These are phyloP conservation scores for Eupithecia subumbrata DNA, from an alignment of 2,888 invertebrate genomes.

Conservation along the genomic window DNA sequence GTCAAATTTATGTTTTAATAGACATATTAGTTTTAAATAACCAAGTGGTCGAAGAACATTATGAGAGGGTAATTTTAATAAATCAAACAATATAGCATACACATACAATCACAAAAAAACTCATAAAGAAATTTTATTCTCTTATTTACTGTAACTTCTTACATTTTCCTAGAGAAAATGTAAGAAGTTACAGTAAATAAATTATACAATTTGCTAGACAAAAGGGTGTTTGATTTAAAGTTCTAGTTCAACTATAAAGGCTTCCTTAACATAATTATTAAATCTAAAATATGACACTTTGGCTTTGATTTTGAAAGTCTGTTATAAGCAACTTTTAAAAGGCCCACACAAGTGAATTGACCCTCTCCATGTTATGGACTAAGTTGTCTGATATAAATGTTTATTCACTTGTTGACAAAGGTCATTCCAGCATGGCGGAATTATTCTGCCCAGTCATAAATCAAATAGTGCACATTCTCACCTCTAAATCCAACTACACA, in stretches of 20 bases:
- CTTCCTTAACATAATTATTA: background rate
- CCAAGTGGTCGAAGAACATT: background rate
- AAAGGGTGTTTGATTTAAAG: background rate
- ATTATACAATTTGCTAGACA: no score
- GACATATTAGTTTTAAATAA: background rate
- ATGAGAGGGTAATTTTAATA: background rate
- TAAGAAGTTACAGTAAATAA: no score
- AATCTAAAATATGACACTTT: background rate
- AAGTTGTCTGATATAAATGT: background rate
- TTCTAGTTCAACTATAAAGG: background rate
- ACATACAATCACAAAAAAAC: background rate
- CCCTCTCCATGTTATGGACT: background rate
- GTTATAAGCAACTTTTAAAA: background rate
- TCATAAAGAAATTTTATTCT: background rate
- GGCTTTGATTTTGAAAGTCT: background rate
- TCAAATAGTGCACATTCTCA: conserved; percentile 4
- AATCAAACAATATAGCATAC: background rate
- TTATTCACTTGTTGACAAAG: background rate
- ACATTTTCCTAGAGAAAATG: no score
- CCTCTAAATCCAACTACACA: conserved; percentile 8
- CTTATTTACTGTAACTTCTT: background rate
- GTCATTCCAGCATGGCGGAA: background rate
- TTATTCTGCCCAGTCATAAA: background rate
- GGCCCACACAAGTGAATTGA: background rate
- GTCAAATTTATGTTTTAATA: background rate